These are phyloP conservation scores for Hydroisotoma schaefferi DNA, from an alignment of 2,888 invertebrate species.

Conservation along the genomic window DNA sequence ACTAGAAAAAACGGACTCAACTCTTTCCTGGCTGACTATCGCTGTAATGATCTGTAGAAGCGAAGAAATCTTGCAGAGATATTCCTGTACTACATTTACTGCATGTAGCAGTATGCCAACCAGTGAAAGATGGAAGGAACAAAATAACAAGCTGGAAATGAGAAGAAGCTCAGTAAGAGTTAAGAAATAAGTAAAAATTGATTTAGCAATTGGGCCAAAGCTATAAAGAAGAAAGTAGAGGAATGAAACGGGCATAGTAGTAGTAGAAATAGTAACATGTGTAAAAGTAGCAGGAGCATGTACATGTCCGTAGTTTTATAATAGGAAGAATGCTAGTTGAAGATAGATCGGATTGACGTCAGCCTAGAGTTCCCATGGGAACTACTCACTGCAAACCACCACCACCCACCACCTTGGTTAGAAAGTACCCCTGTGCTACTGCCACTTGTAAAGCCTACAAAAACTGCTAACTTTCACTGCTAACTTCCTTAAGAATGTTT, in stretches of 20 bases:
- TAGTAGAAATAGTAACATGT: too few species aligned
- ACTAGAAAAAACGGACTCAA: neutral
- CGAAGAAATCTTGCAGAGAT: neutral
- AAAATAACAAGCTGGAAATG: slow-evolving; percentile 1
- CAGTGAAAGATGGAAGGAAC: neutral
- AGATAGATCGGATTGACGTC: slow-evolving; percentile 6
- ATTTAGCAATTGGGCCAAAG: slow-evolving; percentile 5
- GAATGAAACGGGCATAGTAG: neutral
- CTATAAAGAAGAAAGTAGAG: neutral
- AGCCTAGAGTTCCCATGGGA: slow-evolving; percentile 1
- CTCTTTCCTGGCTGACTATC: neutral
- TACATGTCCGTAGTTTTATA: too few species aligned
- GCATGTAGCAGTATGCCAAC: too few species aligned
- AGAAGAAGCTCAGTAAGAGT: too few species aligned
- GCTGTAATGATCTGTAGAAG: neutral
- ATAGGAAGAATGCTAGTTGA: neutral
- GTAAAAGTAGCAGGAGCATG: too few species aligned
- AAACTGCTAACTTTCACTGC: neutral
- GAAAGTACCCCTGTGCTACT: neutral
- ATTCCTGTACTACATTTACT: too few species aligned
- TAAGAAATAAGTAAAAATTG: slow-evolving; percentile 5
- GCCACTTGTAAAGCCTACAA: neutral
- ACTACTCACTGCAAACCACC: neutral
- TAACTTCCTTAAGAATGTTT: neutral
- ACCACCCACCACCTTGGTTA: neutral